phyloP scores from a whole-genome alignment of 2,888 invertebrate genomes.

The Rhingia rostrata region DNA sequence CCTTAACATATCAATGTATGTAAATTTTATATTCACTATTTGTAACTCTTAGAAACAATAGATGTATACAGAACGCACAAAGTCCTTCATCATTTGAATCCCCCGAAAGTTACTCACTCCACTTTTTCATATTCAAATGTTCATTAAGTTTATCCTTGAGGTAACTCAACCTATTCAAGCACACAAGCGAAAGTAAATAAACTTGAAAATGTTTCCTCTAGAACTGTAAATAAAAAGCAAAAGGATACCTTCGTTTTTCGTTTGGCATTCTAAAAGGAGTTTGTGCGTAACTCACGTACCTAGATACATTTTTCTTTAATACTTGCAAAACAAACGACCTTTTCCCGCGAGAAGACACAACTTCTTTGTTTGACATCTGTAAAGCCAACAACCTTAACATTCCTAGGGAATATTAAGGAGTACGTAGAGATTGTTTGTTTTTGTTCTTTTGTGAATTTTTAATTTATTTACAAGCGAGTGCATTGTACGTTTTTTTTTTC shows the following conservation, averaged over 20 bases:
- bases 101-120: no score
- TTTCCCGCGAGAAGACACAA: conserved; percentile 23
- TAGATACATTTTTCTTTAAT: conserved; percentile 17
- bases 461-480: conserved; percentile 47
- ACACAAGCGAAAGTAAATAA: conserved; percentile 16
- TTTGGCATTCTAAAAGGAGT: conserved; percentile 5
- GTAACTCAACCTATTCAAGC: conserved; percentile 3
- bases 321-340: conserved; percentile 9
- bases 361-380: conserved; percentile 45
- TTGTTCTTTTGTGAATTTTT: conserved; percentile 78
- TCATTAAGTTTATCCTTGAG: not conserved
- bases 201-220: conserved; percentile 1
- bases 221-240: conserved; percentile 19
- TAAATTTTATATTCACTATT: no score
- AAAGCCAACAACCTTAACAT: conserved; percentile 51
- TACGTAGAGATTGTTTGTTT: conserved; percentile 78
- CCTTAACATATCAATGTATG: no score
- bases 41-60: no score
- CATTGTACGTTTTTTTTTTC: not conserved
- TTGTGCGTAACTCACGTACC: conserved; percentile 9
- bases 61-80: no score
- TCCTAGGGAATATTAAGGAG: conserved; percentile 47
- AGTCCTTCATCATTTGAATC: no score
- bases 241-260: not conserved
- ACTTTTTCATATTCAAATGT: not conserved